Evolutionary conservation across 2,113 vertebrate genomes (phyloP), one percentile per base, ranked within the genome.

Genomic region (Takifugu bimaculatus): DNA sequence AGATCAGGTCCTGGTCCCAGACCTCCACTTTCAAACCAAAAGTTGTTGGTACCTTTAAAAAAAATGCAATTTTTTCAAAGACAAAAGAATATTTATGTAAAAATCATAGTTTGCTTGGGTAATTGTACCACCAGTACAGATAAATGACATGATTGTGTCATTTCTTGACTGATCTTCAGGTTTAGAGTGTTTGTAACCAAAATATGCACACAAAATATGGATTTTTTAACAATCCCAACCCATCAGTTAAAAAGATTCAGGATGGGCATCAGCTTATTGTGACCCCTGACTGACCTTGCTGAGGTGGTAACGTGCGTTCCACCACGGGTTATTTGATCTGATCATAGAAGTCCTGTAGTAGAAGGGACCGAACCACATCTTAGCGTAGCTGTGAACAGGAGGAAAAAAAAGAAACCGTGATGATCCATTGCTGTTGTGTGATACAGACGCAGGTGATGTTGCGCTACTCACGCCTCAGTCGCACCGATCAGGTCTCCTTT

Each of bases 1-100:
- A 0, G 0, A 2, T 83, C 74, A 0, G 0, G 3, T 83, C 77
- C 0, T 67, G 0, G 0, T 85, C 83, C 83, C 64, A 70, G 47
- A 75, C 59, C 27, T 81, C 66, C 0, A 84, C 1, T 0, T 0
- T 48, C 26, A 84, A 26, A 13, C 0, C 0, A 0, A 2, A 0
- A 7, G 25, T 1, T 12, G 73, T 70, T 48, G 73, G 20, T 63
- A 79, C 76, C 82, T 81, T 57, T 0, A 64, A 3, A 2, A 5
- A 5, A 32, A 4, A 42, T 26, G 12, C 13, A 20, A 5, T 29
- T 2, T 49, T 45, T 45, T 12, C 12, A 28, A 32, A 29, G 7
- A 13, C 12, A 12, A 5, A 68, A 60, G 2, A 1, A 14, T 14
- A 54, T 49, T n/a, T 14, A 45, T 15, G 2, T 45, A 13, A 45